Conservation (phyloP, 2,797 vertebrate species). For the Sarcophilus harrisii region DNA sequence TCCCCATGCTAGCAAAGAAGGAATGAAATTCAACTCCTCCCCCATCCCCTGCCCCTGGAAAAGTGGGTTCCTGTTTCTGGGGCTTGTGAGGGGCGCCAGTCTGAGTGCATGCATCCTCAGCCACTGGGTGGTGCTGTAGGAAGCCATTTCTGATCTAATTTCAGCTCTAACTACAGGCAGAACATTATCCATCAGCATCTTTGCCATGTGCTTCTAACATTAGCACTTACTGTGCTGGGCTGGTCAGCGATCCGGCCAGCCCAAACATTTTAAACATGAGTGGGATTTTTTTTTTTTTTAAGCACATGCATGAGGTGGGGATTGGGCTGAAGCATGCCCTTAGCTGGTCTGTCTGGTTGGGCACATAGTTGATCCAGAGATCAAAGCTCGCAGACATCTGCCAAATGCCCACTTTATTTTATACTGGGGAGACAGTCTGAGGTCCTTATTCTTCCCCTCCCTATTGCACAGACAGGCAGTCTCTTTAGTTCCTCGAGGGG, state of each 20-base stretch:
- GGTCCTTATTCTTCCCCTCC: not conserved
- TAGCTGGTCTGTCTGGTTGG: not conserved
- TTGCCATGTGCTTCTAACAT: not conserved
- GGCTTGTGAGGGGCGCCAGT: not conserved
- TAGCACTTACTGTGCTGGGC: not conserved
- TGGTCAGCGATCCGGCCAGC: not conserved
- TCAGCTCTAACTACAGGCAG: not conserved
- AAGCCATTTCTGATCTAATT: conserved; percentile 22
- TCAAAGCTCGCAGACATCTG: not conserved
- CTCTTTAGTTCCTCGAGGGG: not conserved
- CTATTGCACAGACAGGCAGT: not conserved
- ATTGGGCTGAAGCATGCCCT: not conserved
- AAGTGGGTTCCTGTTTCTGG: not conserved
- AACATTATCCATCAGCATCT: not conserved
- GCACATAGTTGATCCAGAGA: not conserved
- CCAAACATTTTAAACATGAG: not conserved
- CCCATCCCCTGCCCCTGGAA: not conserved
- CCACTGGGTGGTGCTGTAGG: conserved; percentile 84
- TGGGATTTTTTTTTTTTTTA: not conserved
- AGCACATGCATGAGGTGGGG: not conserved
- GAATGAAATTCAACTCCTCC: not conserved
- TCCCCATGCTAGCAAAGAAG: not conserved
- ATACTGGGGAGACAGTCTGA: not conserved
- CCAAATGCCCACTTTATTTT: not conserved
- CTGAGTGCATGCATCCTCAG: conserved; percentile 10